Evolutionary conservation across 2,113 vertebrate genomes (phyloP).

Genomic region (Sceloporus undulatus): DNA sequence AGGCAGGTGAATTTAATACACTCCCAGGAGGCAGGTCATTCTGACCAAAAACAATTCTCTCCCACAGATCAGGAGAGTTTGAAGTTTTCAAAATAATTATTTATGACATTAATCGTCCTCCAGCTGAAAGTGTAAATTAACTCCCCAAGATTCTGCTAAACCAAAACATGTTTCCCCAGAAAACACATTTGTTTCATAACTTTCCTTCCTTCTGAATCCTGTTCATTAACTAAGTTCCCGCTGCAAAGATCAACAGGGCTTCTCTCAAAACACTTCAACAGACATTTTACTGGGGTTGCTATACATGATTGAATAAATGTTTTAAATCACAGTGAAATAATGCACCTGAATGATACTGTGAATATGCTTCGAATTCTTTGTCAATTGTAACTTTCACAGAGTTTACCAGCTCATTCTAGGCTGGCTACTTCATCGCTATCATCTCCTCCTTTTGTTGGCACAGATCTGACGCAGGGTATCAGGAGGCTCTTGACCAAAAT

Average conservation of each 20-base stretch:
- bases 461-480: no score
- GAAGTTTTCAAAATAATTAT: slow-evolving; percentile 25
- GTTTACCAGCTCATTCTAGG: no score
- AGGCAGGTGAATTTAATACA: background rate
- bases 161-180: slow-evolving; percentile 29
- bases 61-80: background rate
- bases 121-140: background rate
- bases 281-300: background rate
- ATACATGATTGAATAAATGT: background rate
- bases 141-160: background rate
- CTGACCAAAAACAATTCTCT: background rate
- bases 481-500: no score
- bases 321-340: background rate
- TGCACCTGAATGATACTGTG: background rate
- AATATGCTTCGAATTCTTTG: background rate
- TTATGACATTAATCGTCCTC: slow-evolving; percentile 12
- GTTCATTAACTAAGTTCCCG: background rate
- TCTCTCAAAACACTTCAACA: background rate
- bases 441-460: no score
- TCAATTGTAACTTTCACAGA: no score
- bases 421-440: no score
- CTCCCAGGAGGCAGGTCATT: background rate
- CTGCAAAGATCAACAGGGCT: background rate
- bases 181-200: slow-evolving; percentile 5
- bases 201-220: background rate